Conservation (phyloP, 1,140 invertebrate genomes). For the Ceratina calcarata region DNA sequence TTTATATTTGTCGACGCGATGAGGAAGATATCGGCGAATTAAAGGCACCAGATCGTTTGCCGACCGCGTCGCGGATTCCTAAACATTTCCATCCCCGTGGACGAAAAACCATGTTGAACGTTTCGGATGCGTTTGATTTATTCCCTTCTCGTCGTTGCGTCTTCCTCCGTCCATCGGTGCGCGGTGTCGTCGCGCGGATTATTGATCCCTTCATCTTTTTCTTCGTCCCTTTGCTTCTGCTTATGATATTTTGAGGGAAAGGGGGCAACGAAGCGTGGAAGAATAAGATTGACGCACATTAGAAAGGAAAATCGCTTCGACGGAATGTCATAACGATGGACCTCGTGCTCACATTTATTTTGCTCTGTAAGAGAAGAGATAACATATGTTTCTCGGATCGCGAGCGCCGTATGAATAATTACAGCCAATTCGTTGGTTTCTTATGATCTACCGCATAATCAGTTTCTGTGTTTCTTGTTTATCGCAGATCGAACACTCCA, state of each 20-base stretch:
- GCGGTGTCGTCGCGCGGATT: slow-evolving; percentile 75
- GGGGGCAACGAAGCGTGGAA: slow-evolving; percentile 12
- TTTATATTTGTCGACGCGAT: slow-evolving; percentile 33
- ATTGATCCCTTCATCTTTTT: slow-evolving; percentile 75
- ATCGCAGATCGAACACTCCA: slow-evolving; percentile 65
- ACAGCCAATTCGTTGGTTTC: too few species aligned
- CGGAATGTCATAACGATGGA: background rate
- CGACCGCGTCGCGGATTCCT: background rate
- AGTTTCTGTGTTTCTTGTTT: slow-evolving; percentile 4
- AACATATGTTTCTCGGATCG: background rate
- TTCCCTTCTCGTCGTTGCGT: slow-evolving; percentile 28
- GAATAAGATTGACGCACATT: slow-evolving; percentile 6
- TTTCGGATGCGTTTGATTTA: background rate
- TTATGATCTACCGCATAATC: too few species aligned
- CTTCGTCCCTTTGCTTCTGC: slow-evolving; percentile 34
- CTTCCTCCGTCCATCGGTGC: slow-evolving; percentile 53
- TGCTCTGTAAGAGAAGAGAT: background rate
- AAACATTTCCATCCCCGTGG: slow-evolving; percentile 21
- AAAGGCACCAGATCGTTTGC: background rate
- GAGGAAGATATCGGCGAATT: slow-evolving; percentile 38
- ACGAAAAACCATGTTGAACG: background rate
- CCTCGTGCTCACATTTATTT: background rate
- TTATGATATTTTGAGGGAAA: slow-evolving; percentile 60
- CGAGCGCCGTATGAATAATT: too few species aligned
- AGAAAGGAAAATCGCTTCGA: background rate